A percentile compares a stretch with the other conserved stretches of the same genome.
phyloP scores from a whole-genome alignment of 2,113 vertebrate genomes.

The Coturnix japonica region DNA sequence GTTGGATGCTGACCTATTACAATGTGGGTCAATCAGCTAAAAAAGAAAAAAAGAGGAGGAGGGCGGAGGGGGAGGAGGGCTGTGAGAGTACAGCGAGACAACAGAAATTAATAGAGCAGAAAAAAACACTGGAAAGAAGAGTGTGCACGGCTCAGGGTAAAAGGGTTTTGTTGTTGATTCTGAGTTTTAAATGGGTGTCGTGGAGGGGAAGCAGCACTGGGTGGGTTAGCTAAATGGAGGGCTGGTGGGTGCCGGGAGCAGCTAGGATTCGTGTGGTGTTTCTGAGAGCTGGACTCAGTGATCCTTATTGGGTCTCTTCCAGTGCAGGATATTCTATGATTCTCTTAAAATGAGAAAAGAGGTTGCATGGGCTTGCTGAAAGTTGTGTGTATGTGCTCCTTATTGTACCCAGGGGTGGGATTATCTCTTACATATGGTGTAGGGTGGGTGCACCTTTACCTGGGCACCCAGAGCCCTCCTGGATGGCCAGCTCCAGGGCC shows the following conservation, averaged over 20 bases:
- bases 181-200: neutral
- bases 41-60: neutral
- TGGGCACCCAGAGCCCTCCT: neutral
- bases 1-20: slow-evolving; percentile 48
- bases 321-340: too few species aligned
- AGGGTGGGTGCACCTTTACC: neutral
- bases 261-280: neutral
- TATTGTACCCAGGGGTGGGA: accelerated
- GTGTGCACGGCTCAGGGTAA: slow-evolving; percentile 26
- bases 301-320: neutral
- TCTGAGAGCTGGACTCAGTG: neutral
- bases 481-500: neutral
- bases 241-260: neutral
- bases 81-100: slow-evolving; percentile 13
- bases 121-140: slow-evolving; percentile 43
- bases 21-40: slow-evolving; percentile 49
- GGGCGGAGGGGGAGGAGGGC: neutral
- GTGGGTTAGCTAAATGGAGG: neutral
- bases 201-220: neutral
- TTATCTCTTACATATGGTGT: neutral
- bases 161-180: slow-evolving; percentile 28
- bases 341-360: neutral
- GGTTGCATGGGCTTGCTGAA: neutral
- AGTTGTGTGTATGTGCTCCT: neutral
- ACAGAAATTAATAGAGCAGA: slow-evolving; percentile 64